Percentiles rank a stretch among this genome's conserved stretches.
Evolutionary conservation across 2,888 invertebrate genomes (phyloP).

Genomic region (Omphaloscelis lunosa): DNA sequence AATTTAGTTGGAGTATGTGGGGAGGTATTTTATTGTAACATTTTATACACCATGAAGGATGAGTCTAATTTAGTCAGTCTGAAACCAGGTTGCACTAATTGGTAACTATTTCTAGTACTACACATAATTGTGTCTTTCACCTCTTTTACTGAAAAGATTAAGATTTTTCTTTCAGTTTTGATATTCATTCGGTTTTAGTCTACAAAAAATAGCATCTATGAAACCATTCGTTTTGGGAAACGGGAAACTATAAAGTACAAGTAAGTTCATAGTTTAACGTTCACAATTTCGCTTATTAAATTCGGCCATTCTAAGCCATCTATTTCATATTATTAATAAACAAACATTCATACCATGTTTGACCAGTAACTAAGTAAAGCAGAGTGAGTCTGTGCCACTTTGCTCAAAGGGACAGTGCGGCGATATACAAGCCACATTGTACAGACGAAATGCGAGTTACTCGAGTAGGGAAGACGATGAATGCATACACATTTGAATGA

Average conservation of each 20-base stretch:
- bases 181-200: too few species aligned
- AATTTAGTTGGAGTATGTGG: too few species aligned
- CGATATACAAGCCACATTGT: conserved; percentile 14
- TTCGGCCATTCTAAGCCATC: not conserved
- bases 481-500: conserved; percentile 11
- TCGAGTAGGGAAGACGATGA: not conserved
- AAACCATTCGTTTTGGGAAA: not conserved
- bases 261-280: too few species aligned
- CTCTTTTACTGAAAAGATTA: too few species aligned
- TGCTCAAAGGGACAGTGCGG: conserved; percentile 37
- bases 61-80: too few species aligned
- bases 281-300: not conserved
- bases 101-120: too few species aligned
- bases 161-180: too few species aligned
- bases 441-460: conserved; percentile 14
- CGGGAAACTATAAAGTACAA: not conserved
- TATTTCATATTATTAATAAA: conserved; percentile 8
- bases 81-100: too few species aligned
- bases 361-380: conserved; percentile 27
- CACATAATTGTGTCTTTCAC: too few species aligned
- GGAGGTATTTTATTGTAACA: too few species aligned
- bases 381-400: conserved; percentile 27
- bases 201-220: not conserved
- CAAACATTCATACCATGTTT: conserved; percentile 27
- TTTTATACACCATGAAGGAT: too few species aligned